These are phyloP conservation scores for Otocyon megalotis DNA, from an alignment of 2,113 vertebrate genomes.

Conservation along the genomic window DNA sequence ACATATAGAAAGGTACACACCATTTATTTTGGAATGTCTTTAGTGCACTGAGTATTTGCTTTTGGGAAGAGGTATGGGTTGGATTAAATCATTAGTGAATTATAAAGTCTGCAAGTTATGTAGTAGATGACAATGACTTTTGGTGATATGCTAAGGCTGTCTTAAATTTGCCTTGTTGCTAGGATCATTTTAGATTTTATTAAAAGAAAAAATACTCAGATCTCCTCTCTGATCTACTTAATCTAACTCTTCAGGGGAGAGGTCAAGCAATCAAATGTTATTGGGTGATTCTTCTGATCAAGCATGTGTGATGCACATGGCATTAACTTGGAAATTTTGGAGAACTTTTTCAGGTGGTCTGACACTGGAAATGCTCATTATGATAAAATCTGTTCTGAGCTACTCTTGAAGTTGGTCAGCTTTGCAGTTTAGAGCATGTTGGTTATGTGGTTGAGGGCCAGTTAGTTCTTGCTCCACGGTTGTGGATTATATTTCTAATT, in stretches of 20 bases:
- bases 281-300: not conserved
- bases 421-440: not conserved
- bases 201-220: not conserved
- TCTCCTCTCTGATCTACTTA: not conserved
- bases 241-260: not conserved
- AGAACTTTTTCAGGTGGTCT: not conserved
- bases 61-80: conserved; percentile 38
- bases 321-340: not conserved
- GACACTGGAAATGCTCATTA: not conserved
- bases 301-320: not conserved
- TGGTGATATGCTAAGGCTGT: conserved; percentile 38
- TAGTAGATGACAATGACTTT: conserved; percentile 38
- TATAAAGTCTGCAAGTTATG: conserved; percentile 36
- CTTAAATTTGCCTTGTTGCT: conserved; percentile 38
- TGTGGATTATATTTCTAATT: not conserved
- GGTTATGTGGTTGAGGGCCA: not conserved
- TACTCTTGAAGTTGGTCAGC: not conserved
- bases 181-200: conserved; percentile 37
- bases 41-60: conserved; percentile 21
- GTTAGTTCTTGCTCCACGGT: not conserved
- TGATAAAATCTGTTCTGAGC: not conserved
- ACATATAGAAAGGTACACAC: conserved; percentile 56
- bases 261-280: not conserved
- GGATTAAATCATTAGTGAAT: conserved; percentile 27
- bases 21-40: conserved; percentile 58